Evolutionary conservation across 2,888 invertebrate species (phyloP).

Genomic region (Parochlus steinenii): DNA sequence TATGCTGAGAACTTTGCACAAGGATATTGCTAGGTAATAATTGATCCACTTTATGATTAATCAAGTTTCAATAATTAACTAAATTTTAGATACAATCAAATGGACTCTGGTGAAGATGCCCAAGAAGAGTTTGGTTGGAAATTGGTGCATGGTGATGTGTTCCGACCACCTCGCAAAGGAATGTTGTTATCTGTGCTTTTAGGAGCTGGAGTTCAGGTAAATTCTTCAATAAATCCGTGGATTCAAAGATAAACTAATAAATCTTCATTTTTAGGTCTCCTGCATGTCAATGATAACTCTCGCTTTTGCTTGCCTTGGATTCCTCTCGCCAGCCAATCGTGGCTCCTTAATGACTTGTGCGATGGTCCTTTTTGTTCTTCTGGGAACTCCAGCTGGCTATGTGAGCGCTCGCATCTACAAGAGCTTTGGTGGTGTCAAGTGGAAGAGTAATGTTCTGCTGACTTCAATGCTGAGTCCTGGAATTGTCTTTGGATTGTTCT

Average conservation of each 20-base stretch:
- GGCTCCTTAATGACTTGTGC: conserved; percentile 98
- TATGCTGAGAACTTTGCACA: conserved; percentile 85
- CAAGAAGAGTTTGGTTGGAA: conserved; percentile 90
- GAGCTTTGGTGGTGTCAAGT: conserved; percentile 94
- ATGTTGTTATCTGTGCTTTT: conserved; percentile 91
- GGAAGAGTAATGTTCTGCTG: conserved; percentile 95
- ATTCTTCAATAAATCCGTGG: conserved; percentile 27
- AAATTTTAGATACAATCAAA: conserved; percentile 97
- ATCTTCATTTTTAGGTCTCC: conserved; percentile 39
- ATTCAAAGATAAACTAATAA: neutral
- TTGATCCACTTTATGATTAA: too few relatives aligned
- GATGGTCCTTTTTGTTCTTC: conserved; percentile 88
- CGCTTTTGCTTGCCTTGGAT: conserved; percentile 97
- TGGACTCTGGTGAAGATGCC: conserved; percentile 71
- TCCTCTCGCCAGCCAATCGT: conserved; percentile 94
- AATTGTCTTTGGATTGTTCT: conserved; percentile 91
- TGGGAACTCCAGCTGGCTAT: conserved; percentile 94
- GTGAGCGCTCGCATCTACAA: conserved; percentile 95
- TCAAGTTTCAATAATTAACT: too few relatives aligned
- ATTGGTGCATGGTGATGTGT: conserved; percentile 94
- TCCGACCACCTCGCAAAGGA: conserved; percentile 88
- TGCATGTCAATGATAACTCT: conserved; percentile 92
- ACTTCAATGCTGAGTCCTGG: conserved; percentile 96
- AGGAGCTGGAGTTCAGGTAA: conserved; percentile 95
- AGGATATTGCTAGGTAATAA: conserved; percentile 97